Percentiles rank a stretch among this genome's conserved stretches.
phyloP scores from a whole-genome alignment of 2,113 vertebrate genomes.

The Mustela lutreola region DNA sequence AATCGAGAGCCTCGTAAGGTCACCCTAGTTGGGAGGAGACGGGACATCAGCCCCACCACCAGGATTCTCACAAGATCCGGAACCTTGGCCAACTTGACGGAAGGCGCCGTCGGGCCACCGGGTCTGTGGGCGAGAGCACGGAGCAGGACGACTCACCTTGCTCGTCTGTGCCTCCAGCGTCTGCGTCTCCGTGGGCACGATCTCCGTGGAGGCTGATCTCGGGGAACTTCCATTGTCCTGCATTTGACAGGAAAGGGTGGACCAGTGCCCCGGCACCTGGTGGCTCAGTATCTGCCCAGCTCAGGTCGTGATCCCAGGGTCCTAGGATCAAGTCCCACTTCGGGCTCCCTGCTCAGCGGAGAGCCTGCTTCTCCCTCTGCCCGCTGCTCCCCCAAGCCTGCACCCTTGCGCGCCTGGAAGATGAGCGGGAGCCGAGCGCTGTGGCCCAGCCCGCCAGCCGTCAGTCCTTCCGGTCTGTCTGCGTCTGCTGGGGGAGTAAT shows the following conservation, averaged over 20 bases:
- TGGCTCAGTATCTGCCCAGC: too few relatives aligned
- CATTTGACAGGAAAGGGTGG: neutral
- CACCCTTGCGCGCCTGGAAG: accelerated
- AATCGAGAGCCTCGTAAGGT: constrained; percentile 67
- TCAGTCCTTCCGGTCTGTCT: accelerated
- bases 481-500: constrained; percentile 44
- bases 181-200: accelerated
- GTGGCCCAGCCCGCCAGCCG: neutral
- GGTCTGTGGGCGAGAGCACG: neutral
- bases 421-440: neutral
- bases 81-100: neutral
- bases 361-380: too few relatives aligned
- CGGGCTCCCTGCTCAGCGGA: too few relatives aligned
- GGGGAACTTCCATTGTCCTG: neutral
- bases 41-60: neutral
- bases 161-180: neutral
- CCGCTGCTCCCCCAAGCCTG: constrained; percentile 41
- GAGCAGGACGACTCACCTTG: neutral
- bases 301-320: too few relatives aligned
- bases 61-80: accelerated
- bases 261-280: neutral
- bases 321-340: too few relatives aligned
- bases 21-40: neutral
- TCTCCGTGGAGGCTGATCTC: accelerated
- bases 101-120: accelerated